These are phyloP conservation scores for Phoxinus phoxinus DNA, from an alignment of 2,113 vertebrate genomes.

Conservation along the genomic window DNA sequence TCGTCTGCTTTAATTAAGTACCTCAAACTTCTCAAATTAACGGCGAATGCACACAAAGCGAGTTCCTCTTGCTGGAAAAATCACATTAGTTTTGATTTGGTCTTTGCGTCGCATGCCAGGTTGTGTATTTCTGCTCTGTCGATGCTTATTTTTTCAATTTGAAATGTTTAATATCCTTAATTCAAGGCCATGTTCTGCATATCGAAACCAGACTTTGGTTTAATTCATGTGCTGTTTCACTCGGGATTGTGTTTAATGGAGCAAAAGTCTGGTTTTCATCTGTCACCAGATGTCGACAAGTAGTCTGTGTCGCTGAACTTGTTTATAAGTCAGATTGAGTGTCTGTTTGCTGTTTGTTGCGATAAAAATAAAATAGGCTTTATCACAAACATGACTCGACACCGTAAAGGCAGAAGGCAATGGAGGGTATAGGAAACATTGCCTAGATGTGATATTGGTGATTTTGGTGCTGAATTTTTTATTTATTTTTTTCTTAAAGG, in stretches of 20 bases:
- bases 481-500: background rate
- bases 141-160: slow-evolving; percentile 59
- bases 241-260: slow-evolving; percentile 70
- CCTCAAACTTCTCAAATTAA: slow-evolving; percentile 34
- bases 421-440: background rate
- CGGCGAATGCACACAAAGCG: slow-evolving; percentile 6
- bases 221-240: slow-evolving; percentile 62
- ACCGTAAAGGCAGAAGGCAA: background rate
- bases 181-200: slow-evolving; percentile 61
- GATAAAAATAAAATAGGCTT: slow-evolving; percentile 51
- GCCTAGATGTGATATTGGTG: background rate
- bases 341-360: slow-evolving; percentile 40
- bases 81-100: slow-evolving; percentile 40
- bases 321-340: slow-evolving; percentile 44
- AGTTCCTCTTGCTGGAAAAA: slow-evolving; percentile 15
- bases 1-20: slow-evolving; percentile 58
- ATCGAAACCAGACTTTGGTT: slow-evolving; percentile 61
- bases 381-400: slow-evolving; percentile 32
- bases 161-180: slow-evolving; percentile 59
- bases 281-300: slow-evolving; percentile 49
- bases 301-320: slow-evolving; percentile 52
- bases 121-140: slow-evolving; percentile 53
- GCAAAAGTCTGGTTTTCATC: slow-evolving; percentile 54
- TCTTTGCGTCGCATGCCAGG: slow-evolving; percentile 53
- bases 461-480: background rate